Conservation (phyloP, 2,113 vertebrate genomes). For the Pseudorhombus dupliciocellatus region DNA sequence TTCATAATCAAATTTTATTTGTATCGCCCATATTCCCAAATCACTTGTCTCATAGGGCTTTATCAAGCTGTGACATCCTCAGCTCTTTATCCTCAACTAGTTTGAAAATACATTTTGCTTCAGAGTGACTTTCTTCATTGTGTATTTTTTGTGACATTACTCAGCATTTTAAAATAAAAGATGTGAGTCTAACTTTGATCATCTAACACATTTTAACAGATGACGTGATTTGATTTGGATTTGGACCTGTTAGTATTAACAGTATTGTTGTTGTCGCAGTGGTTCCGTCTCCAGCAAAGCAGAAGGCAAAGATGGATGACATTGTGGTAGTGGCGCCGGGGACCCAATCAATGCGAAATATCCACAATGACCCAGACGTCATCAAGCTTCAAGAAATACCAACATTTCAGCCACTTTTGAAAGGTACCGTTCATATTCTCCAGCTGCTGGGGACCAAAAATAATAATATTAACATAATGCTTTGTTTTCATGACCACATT, state of each 20-base stretch:
- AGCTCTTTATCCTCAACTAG: too few species aligned
- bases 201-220: not conserved
- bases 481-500: too few species aligned
- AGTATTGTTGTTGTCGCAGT: constrained; percentile 70
- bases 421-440: constrained; percentile 81
- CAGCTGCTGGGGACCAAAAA: not conserved
- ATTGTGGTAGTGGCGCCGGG: constrained; percentile 95
- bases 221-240: not conserved
- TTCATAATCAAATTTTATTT: too few species aligned
- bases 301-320: constrained; percentile 97
- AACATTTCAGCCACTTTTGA: constrained; percentile 95
- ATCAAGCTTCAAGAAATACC: constrained; percentile 99
- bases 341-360: constrained; percentile 90
- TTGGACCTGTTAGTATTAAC: not conserved
- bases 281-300: constrained; percentile 91
- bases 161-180: not conserved
- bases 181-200: not conserved
- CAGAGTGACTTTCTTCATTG: too few species aligned
- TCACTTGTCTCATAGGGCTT: too few species aligned
- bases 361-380: constrained; percentile 96
- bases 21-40: too few species aligned
- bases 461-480: not conserved
- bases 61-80: too few species aligned
- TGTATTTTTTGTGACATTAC: not conserved
- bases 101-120: too few species aligned